Evolutionary conservation across 2,797 vertebrate genomes (phyloP).

Genomic region (Onychomys arenicola): DNA sequence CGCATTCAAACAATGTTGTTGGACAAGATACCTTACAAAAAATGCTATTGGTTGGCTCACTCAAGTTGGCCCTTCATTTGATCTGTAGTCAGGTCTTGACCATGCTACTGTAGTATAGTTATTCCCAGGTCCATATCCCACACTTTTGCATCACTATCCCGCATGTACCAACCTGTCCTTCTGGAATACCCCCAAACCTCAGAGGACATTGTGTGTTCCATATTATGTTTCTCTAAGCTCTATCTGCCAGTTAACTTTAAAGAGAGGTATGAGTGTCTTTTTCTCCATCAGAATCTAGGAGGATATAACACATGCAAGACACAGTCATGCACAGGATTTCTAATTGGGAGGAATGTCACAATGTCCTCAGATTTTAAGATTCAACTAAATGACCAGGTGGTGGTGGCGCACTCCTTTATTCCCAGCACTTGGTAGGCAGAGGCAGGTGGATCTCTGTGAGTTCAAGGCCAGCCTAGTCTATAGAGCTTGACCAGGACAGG

Average conservation of each 20-base stretch:
- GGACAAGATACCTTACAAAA: not conserved
- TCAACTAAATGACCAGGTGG: too few relatives aligned
- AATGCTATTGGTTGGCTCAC: not conserved
- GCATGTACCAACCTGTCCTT: not conserved
- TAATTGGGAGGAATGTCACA: not conserved
- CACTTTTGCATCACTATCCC: not conserved
- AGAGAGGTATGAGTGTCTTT: not conserved
- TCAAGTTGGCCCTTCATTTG: not conserved
- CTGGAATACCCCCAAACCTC: not conserved
- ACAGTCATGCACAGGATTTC: not conserved
- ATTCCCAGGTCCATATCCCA: not conserved
- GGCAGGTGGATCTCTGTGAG: too few relatives aligned
- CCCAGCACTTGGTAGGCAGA: too few relatives aligned
- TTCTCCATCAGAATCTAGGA: not conserved
- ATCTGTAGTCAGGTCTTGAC: not conserved
- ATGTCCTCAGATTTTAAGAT: not conserved
- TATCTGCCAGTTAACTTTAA: not conserved
- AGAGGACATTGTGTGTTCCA: too few relatives aligned
- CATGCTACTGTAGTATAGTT: not conserved
- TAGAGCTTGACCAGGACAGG: too few relatives aligned
- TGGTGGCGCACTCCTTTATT: too few relatives aligned
- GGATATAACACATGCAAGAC: too few relatives aligned
- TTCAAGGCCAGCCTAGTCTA: too few relatives aligned
- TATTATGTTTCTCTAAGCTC: not conserved
- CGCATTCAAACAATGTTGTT: not conserved